Evolutionary conservation across 2,113 vertebrate species (phyloP), one percentile per base, ranked within the genome.

Genomic region (Hippocampus zosterae): DNA sequence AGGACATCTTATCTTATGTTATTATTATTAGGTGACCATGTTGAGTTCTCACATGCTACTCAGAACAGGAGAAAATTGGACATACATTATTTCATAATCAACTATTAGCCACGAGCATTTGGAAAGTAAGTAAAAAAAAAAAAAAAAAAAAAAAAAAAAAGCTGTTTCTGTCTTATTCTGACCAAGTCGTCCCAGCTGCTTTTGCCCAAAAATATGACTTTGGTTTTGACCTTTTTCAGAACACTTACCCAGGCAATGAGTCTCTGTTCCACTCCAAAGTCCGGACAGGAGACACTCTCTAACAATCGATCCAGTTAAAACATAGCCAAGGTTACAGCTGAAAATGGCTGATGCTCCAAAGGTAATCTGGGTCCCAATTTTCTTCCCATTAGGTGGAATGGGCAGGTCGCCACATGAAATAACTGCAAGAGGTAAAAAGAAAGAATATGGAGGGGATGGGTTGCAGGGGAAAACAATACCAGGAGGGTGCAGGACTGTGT

Each of bases 341-440:
- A 99, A 98, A 87, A 99, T 98, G 83, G 95, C 95, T 46, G 96
- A 96, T 7, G 96, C 96, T 67, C 95, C 93, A 6, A 96, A 99
- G 12, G 95, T 95, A 69, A 91, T 94, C 69, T 98, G 96, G 72
- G 94, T 99, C 85, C 97, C 97, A 87, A 98, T 98, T 87, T 96
- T 98, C 91, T 94, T 97, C 76, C 96, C 96, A 90, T 98, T 98
- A 76, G 96, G 94, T 84, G 95, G 95, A 75, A 89, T 93, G 50
- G 95, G 92, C 72, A 97, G 91, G 83, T 95, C 95, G 72, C 96
- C 95, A 82, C 96, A 98, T 69, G 96, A 98, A 89, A 98, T 96
- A 82, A 99, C 97, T 99, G 90, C 11, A 90, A 67, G 75, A 84
- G 69, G 88, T 68, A 46, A 68, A 73, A 10, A 55, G 48, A 65